Percentiles rank a stretch among this genome's conserved stretches.
These are phyloP conservation scores for Cichladusa arquata DNA, from an alignment of 2,113 vertebrate genomes.

Conservation along the genomic window DNA sequence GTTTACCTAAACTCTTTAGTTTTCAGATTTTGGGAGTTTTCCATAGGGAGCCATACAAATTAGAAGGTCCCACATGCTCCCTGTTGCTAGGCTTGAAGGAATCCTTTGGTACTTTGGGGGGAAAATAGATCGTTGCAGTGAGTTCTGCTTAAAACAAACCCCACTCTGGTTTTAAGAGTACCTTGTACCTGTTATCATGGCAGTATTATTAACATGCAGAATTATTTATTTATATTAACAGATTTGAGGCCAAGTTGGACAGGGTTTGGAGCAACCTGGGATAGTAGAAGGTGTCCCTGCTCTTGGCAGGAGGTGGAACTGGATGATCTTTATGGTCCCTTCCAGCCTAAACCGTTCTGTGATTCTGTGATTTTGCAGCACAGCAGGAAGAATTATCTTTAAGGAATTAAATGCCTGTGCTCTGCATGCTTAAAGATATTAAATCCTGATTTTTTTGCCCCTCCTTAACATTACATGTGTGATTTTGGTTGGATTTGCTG, in stretches of 20 bases:
- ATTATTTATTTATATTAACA: background rate
- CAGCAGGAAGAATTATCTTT: background rate
- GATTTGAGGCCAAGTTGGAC: background rate
- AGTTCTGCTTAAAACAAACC: background rate
- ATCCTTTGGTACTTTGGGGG: background rate
- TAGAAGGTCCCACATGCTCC: background rate
- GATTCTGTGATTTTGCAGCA: background rate
- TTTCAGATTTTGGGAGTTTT: background rate
- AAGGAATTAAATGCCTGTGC: background rate
- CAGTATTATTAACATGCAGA: background rate
- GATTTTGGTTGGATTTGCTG: background rate
- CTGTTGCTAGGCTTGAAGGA: background rate
- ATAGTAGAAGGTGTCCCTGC: background rate
- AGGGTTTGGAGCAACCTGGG: background rate
- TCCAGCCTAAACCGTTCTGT: background rate
- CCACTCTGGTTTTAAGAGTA: background rate
- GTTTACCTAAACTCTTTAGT: background rate
- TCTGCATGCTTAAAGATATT: background rate
- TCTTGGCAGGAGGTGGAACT: background rate
- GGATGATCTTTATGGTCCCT: background rate
- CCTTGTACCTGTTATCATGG: background rate
- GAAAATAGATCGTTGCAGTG: fast-evolving
- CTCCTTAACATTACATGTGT: fast-evolving
- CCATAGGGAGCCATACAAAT: background rate
- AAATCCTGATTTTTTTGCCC: background rate